Percentiles rank a stretch among this genome's conserved stretches.
Evolutionary conservation across 2,888 invertebrate species (phyloP).

Genomic region (Eumacrocentrus americanus): DNA sequence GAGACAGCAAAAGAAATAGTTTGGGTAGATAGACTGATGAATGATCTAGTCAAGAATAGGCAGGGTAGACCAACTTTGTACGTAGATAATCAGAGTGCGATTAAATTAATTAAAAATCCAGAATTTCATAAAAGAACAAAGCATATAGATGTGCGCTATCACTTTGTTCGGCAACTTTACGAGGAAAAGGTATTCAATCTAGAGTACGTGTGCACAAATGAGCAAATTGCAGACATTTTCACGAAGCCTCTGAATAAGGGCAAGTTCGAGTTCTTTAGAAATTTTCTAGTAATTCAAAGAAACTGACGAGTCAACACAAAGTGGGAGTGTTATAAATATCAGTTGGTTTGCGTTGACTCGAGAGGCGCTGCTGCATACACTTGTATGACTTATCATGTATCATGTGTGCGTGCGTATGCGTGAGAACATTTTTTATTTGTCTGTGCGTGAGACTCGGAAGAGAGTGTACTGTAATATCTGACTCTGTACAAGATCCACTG

Average conservation of each 20-base stretch:
- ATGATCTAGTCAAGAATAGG: not conserved
- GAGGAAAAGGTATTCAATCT: not conserved
- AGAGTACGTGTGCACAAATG: not conserved
- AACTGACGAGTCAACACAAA: too few species aligned
- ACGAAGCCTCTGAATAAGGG: conserved; percentile 1
- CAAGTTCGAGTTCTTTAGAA: too few species aligned
- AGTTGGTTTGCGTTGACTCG: too few species aligned
- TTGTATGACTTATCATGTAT: too few species aligned
- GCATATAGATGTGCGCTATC: conserved; percentile 1
- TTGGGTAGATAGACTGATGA: conserved; percentile 27
- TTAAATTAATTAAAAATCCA: not conserved
- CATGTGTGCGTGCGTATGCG: too few species aligned
- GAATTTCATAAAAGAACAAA: conserved; percentile 1
- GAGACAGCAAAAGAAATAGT: conserved; percentile 25
- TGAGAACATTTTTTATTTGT: too few species aligned
- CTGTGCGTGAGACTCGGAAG: too few species aligned
- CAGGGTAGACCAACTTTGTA: not conserved
- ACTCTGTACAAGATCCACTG: too few species aligned
- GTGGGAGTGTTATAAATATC: too few species aligned
- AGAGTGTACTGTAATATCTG: too few species aligned
- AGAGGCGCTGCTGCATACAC: too few species aligned
- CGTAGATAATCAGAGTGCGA: conserved; percentile 10
- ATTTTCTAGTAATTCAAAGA: too few species aligned
- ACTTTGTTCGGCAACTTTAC: not conserved
- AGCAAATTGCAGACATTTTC: conserved; percentile 13